Evolutionary conservation across 2,888 invertebrate species (phyloP), one percentile per base, ranked within the genome.

Genomic region (Sesia bembeciformis): DNA sequence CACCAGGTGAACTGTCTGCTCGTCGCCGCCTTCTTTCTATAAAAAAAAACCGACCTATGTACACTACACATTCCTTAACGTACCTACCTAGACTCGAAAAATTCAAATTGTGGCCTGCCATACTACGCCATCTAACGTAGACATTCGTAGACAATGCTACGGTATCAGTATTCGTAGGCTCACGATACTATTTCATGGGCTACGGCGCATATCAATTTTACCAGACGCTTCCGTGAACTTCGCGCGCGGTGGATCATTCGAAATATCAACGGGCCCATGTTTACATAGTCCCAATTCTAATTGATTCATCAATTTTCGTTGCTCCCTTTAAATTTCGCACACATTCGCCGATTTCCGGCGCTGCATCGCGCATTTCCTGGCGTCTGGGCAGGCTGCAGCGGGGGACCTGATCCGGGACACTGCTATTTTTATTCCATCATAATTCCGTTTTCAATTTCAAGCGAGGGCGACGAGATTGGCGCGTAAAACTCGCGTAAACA

Each of bases 401-500:
- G 61, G 53, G 58, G 57, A 53, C 53, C 3, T 6, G 46, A 46
- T 46, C 23, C 7, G 46, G 46, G n/a, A 46, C 23, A 8, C 8
- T 68, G 64, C 65, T 69, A 74, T 80, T 85, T 83, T 84, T 83
- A 84, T 82, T 83, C 75, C 69, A 76, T 76, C 79, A 81, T 84
- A 78, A 85, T 84, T 81, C 72, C 76, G 74, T 81, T 88, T 86
- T 87, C 86, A 84, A 87, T 86, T 85, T 85, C 81, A 79, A 75
- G 72, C 75, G 69, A 66, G 64, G 67, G 69, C 64, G 68, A 62
- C 73, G 76, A 82, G 84, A 86, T 87, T 85, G 87, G 74, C 77
- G 82, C 81, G 81, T 88, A 87, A 87, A 87, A 87, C 63, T 80
- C 80, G 74, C 86, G 84, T 86, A 85, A 87, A 84, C 83, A 79